Percentiles rank a stretch among this genome's conserved stretches.
These are phyloP conservation scores for Didymodactylos carnosus DNA, from an alignment of 2,888 invertebrate genomes.

Conservation along the genomic window DNA sequence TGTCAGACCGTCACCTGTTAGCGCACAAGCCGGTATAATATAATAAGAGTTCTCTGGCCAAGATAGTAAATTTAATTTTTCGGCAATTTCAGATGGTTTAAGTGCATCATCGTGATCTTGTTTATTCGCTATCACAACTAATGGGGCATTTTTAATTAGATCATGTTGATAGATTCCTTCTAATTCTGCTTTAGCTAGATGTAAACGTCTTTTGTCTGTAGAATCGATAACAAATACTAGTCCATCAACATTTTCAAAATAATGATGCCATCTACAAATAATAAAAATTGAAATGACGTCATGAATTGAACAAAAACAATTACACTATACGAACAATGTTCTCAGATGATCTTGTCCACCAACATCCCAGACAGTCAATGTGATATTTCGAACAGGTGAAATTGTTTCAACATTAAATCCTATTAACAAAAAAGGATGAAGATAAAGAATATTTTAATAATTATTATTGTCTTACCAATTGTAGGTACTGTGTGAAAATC, in stretches of 20 bases:
- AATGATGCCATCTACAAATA: slow-evolving; percentile 29
- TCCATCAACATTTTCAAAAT: slow-evolving; percentile 26
- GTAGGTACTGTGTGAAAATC: neutral
- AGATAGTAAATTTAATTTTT: slow-evolving; percentile 21
- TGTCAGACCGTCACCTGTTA: neutral
- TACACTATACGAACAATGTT: slow-evolving; percentile 20
- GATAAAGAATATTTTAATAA: neutral
- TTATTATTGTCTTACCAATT: neutral
- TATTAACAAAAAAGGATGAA: neutral
- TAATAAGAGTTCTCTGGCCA: slow-evolving; percentile 14
- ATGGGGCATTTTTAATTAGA: slow-evolving; percentile 28
- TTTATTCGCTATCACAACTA: slow-evolving; percentile 31
- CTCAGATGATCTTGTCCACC: neutral
- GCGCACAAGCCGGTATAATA: neutral
- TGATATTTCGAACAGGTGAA: slow-evolving; percentile 10
- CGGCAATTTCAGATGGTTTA: slow-evolving; percentile 22
- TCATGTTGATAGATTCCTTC: slow-evolving; percentile 21
- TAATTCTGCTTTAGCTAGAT: slow-evolving; percentile 26
- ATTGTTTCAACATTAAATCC: slow-evolving; percentile 17
- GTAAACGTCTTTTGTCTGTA: slow-evolving; percentile 23
- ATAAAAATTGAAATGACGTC: slow-evolving; percentile 31
- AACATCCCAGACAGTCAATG: neutral
- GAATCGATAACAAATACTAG: slow-evolving; percentile 30
- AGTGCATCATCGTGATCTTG: slow-evolving; percentile 29
- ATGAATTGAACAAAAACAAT: slow-evolving; percentile 32